Base-by-base conservation (phyloP, 2,797 vertebrate species). In the Rhabdophis nuchalis region DNA sequence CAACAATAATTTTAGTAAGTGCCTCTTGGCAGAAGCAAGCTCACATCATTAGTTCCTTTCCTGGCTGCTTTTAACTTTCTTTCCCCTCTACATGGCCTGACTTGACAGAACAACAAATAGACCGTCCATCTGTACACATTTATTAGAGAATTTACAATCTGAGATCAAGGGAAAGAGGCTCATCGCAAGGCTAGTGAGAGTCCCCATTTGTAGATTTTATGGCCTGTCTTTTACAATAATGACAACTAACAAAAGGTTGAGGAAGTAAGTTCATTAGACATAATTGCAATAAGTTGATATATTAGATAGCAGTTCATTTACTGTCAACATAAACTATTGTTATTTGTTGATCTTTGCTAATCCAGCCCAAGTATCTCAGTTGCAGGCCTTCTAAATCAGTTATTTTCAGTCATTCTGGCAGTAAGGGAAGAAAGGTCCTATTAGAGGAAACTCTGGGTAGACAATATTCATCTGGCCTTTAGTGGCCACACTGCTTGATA, bases 51-150 rank as follows among this genome's bases (percentile, higher is more conserved):
- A 97, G 94, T 94, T 96, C 86, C 52, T 96, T 96, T 96, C 90
- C 93, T 96, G 90, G 92, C 96, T 95, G 94, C 92, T 97, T 94
- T 95, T 23, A 85, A 10, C 52, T 54, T 50, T 88, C 94, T 95
- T 64, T 96, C 96, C 94, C 90, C 95, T 95, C 95, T 94, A 95
- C 94, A 94, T 94, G 91, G 92, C 95, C 94, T 93, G 52, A 94
- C 96, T 94, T 95, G 93, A 96, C 94, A 96, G 93, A 94, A 94
- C 93, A 96, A 93, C 94, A 96, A 96, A 97, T 96, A 96, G 93
- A 95, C 94, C 89, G 90, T 95, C 91, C 93, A 95, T 97, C 93
- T 96, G 96, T 96, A 91, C 90, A n/a, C 92, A 85, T 93, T 93
- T 96, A 94, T 94, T 94, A 96, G 94, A 93, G 93, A 92, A 93